These are phyloP conservation scores for Odontophorus gujanensis DNA, from an alignment of 2,113 vertebrate species.

Conservation along the genomic window DNA sequence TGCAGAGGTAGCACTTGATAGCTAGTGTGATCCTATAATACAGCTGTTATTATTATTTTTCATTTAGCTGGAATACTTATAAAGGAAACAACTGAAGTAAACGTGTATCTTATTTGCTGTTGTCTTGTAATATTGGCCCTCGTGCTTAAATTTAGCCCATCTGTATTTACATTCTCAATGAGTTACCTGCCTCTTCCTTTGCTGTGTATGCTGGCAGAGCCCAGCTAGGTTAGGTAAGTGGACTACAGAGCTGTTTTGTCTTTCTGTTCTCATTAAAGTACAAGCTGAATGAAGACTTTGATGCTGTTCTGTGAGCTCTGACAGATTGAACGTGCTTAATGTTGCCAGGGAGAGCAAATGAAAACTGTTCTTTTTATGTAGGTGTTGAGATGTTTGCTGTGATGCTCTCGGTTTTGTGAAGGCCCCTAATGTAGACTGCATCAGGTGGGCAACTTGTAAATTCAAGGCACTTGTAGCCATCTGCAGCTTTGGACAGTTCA, in stretches of 20 bases:
- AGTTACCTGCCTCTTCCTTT: background rate
- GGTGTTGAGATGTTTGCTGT: background rate
- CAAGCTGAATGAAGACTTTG: background rate
- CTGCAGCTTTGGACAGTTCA: background rate
- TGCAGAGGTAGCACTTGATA: background rate
- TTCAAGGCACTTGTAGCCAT: background rate
- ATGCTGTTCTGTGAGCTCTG: background rate
- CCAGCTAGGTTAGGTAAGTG: rapidly evolving
- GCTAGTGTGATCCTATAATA: background rate
- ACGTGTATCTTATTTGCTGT: background rate
- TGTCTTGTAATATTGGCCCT: background rate
- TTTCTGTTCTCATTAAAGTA: background rate
- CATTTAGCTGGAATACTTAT: background rate
- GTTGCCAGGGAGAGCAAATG: background rate
- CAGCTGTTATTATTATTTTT: background rate
- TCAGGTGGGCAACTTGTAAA: background rate
- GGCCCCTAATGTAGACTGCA: background rate
- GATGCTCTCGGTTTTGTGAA: background rate
- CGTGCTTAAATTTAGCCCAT: background rate
- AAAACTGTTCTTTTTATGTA: background rate
- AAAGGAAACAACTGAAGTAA: background rate
- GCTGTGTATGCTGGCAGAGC: background rate
- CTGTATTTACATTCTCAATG: background rate
- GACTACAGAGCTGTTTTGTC: background rate
- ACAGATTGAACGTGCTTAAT: background rate